Base-by-base conservation (phyloP, 2,797 vertebrate genomes). In the Muscicapa comitata region DNA sequence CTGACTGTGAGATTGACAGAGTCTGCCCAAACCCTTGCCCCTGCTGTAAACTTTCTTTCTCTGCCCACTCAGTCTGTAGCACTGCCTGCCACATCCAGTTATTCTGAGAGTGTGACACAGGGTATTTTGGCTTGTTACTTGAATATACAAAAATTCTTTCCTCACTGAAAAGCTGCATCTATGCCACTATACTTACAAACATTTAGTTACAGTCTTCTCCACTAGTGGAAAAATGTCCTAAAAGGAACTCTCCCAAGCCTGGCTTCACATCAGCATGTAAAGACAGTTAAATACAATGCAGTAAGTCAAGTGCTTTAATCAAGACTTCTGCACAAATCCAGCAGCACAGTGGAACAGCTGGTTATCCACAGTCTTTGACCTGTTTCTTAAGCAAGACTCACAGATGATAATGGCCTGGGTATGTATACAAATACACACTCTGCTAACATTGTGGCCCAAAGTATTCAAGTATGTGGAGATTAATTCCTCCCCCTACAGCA, bases 381-480 rank as follows among this genome's bases (percentile, higher is more conserved):
- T 29, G 9, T 54, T 74, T 71, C n/a, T 72, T 38, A 63, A 76
- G 31, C 13, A 70, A 45, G 43, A 71, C 38, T n/a, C 17, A 42
- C 7, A 73, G 47, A 18, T 47, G 24, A 17, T 26, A 51, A 38
- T 2, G 3, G 45, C 62, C 43, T 59, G 25, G 15, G 7, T 38
- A 20, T 4, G 3, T 20, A 23, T 8, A 53, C 35, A 73, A 15
- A 58, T 42, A 23, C 4, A 12, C 13, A 31, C 40, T 53, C 47
- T 74, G 43, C n/a, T 48, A 57, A 80, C 9, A 43, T 10, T 3
- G 3, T 47, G 20, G 23, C 51, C 43, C 21, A 68, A 40, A 74
- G 37, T 42, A 37, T 24, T 33, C 33, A 23, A 25, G 42, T 43
- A 9, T 0, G 3, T 3, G 2, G 38, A 12, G 6, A 45, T 24